Evolutionary conservation across 2,797 vertebrate genomes (phyloP), one percentile per base, ranked within the genome.

Genomic region (Sebastiscus albofasciatus): DNA sequence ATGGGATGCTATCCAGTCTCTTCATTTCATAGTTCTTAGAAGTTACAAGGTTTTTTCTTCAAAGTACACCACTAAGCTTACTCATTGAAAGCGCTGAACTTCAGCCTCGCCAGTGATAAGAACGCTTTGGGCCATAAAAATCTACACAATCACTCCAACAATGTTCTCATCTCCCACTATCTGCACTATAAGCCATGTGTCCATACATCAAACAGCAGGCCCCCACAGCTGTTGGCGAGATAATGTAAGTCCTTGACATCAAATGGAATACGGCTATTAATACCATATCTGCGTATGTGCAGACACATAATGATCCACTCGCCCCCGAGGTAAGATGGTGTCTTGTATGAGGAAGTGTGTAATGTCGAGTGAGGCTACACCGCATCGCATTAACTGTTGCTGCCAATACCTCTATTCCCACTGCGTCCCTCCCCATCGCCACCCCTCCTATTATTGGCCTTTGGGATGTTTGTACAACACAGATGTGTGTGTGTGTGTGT

Each of bases 191-290:
- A 84, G 74, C 79, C 58, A 14, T 72, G 67, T 82, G 84, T 91
- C 85, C 83, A 91, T 89, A 86, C 80, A 91, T 93, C 88, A 93
- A 84, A 85, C 80, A 80, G 84, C 74, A 29, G 79, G 59, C 29
- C 77, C 75, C 74, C 64, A 82, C 80, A 89, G 90, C 90, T 86
- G 79, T 72, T 87, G 78, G 88, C 79, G 49, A 87, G 88, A 90
- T 89, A 92, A 93, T 86, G 81, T 62, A 81, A 92, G 90, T 70
- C 72, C 84, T 88, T 86, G 82, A 92, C 87, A 91, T 92, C 74
- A 90, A 92, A 89, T 91, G 68, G 83, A 91, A 88, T 82, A 86
- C 52, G 67, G 81, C 83, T 87, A 91, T 93, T 91, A 93, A 93
- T 91, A 88, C 71, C 74, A 77, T 91, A 90, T 92, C 89, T 83